These are phyloP conservation scores for Coboldia fuscipes DNA, from an alignment of 1,140 invertebrate species.

Conservation along the genomic window DNA sequence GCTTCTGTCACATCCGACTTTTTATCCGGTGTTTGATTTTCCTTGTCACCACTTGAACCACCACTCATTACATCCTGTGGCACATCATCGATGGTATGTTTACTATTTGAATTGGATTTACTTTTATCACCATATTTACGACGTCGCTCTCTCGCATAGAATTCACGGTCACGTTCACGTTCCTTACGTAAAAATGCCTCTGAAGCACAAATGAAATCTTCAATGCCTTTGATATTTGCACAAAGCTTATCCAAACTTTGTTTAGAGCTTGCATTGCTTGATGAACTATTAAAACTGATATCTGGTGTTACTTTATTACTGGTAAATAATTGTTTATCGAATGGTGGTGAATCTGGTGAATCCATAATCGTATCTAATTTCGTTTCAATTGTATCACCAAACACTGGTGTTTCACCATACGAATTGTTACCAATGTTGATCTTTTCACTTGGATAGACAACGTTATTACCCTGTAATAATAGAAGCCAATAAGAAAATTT, in stretches of 20 bases:
- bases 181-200: slow-evolving; percentile 14
- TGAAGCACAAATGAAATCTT: slow-evolving; percentile 18
- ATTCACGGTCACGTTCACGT: slow-evolving; percentile 8
- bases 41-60: slow-evolving; percentile 2
- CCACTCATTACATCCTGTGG: neutral
- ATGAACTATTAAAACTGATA: too few relatives aligned
- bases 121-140: slow-evolving; percentile 1
- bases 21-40: slow-evolving; percentile 11
- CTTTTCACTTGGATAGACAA: too few relatives aligned
- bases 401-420: too few relatives aligned
- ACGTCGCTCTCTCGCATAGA: slow-evolving; percentile 3
- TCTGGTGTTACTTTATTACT: too few relatives aligned
- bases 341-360: too few relatives aligned
- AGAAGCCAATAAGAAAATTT: too few relatives aligned
- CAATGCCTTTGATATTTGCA: slow-evolving; percentile 18
- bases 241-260: slow-evolving; percentile 19
- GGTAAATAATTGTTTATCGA: too few relatives aligned
- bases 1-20: neutral
- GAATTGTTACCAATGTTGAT: too few relatives aligned
- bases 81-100: neutral
- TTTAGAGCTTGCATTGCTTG: too few relatives aligned
- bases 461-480: too few relatives aligned
- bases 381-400: too few relatives aligned
- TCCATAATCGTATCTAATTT: too few relatives aligned
- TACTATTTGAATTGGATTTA: neutral